Percentiles rank a stretch among this genome's conserved stretches.
phyloP scores from a whole-genome alignment of 1,140 invertebrate genomes.

The Eurosta solidaginis region DNA sequence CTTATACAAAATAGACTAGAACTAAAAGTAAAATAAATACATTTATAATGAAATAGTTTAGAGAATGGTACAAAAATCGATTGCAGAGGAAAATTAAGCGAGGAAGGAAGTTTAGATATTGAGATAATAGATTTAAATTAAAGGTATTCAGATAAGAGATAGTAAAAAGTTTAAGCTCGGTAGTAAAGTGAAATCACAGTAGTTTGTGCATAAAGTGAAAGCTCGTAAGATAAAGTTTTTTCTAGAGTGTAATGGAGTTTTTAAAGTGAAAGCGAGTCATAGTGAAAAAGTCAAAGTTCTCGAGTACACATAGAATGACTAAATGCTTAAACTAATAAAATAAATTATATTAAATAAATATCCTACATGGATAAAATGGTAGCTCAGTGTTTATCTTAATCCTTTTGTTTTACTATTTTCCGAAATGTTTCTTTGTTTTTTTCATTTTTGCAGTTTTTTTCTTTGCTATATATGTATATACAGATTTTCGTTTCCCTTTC shows the following conservation, averaged over 20 bases:
- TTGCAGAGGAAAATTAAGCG: slow-evolving; percentile 29
- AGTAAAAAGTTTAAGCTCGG: no score
- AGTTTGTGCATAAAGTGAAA: no score
- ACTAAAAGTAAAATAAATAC: background rate
- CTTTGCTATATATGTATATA: slow-evolving; percentile 1
- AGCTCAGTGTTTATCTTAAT: background rate
- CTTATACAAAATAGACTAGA: background rate
- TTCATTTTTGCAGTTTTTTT: background rate
- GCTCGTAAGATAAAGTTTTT: no score
- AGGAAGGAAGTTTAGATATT: no score
- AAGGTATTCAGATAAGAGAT: no score
- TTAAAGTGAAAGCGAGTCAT: background rate
- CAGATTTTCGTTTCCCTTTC: background rate
- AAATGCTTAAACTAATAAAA: slow-evolving; percentile 24
- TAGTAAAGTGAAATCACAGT: no score
- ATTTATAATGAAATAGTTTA: background rate
- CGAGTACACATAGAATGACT: slow-evolving; percentile 1
- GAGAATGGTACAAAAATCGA: slow-evolving; percentile 30
- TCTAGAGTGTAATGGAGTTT: no score
- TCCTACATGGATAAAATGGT: slow-evolving; percentile 19
- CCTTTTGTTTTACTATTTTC: slow-evolving; percentile 12
- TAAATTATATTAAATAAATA: slow-evolving; percentile 28
- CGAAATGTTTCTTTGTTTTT: background rate
- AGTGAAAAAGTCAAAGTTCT: background rate
- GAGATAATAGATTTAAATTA: no score